Percentiles rank a stretch among this genome's conserved stretches.
These are phyloP conservation scores for Caenorhabditis plicata DNA, from an alignment of 2,888 invertebrate genomes.

Conservation along the genomic window DNA sequence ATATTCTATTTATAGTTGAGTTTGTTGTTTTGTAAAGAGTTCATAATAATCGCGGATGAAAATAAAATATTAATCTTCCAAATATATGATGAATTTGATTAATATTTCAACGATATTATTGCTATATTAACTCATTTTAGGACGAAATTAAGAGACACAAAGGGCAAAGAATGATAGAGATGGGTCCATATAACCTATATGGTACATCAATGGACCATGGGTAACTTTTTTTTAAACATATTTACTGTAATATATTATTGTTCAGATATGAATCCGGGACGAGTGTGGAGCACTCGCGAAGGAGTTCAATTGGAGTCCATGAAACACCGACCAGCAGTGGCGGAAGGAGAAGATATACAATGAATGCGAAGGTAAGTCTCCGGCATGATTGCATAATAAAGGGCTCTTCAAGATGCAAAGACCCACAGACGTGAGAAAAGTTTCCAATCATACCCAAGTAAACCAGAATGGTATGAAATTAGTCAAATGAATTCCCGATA, in stretches of 20 bases:
- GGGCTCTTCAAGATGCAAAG: slow-evolving; percentile 4
- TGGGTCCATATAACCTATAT: slow-evolving; percentile 30
- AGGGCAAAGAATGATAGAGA: slow-evolving; percentile 38
- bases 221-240: slow-evolving; percentile 4
- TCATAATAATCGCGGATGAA: too few species aligned
- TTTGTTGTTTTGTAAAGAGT: too few species aligned
- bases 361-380: slow-evolving; percentile 13
- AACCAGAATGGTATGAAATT: slow-evolving; percentile 19
- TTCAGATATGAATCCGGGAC: slow-evolving; percentile 36
- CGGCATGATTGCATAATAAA: slow-evolving; percentile 12
- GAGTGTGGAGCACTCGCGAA: slow-evolving; percentile 32
- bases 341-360: slow-evolving; percentile 13
- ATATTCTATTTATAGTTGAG: too few species aligned
- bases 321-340: slow-evolving; percentile 17
- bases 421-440: slow-evolving; percentile 4
- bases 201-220: slow-evolving; percentile 38
- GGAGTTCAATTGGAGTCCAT: slow-evolving; percentile 37
- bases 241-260: background rate
- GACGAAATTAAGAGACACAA: too few species aligned
- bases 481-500: too few species aligned
- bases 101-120: too few species aligned
- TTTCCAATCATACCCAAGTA: slow-evolving; percentile 23
- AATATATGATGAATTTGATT: too few species aligned
- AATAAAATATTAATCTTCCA: too few species aligned
- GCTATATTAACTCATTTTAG: too few species aligned